phyloP scores from a whole-genome alignment of 2,888 invertebrate species.

The Spialia ferax region DNA sequence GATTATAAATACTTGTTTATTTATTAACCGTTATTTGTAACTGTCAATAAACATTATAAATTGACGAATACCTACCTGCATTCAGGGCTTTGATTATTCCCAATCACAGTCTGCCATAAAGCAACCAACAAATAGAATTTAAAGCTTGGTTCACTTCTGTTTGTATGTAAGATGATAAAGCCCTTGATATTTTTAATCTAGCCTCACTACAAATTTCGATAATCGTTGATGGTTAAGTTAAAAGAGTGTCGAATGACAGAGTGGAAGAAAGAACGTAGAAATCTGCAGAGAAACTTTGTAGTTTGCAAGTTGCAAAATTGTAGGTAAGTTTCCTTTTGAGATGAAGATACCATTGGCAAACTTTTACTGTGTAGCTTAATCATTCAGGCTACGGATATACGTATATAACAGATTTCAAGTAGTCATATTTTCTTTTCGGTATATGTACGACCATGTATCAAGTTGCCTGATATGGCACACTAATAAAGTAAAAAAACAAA shows the following conservation, averaged over 20 bases:
- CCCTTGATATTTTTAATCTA: too few relatives aligned
- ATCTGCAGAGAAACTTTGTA: background rate
- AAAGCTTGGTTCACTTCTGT: too few relatives aligned
- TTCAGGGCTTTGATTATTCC: too few relatives aligned
- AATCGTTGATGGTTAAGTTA: too few relatives aligned
- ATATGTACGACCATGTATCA: too few relatives aligned
- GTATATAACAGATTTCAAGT: background rate
- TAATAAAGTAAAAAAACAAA: background rate
- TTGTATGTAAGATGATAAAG: too few relatives aligned
- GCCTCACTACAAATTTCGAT: too few relatives aligned
- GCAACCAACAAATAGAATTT: too few relatives aligned
- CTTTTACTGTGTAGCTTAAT: background rate
- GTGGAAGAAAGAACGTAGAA: background rate
- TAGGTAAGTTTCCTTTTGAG: background rate
- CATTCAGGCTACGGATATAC: background rate
- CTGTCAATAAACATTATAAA: background rate
- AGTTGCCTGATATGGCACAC: too few relatives aligned
- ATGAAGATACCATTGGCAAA: background rate
- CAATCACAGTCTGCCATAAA: too few relatives aligned
- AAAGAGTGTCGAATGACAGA: too few relatives aligned
- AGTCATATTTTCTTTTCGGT: background rate
- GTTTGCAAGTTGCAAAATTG: background rate
- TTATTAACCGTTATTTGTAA: conserved; percentile 18
- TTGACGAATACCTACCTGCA: too few relatives aligned
- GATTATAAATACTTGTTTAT: conserved; percentile 24